phyloP scores from a whole-genome alignment of 2,113 vertebrate genomes.

The Phaethon lepturus region DNA sequence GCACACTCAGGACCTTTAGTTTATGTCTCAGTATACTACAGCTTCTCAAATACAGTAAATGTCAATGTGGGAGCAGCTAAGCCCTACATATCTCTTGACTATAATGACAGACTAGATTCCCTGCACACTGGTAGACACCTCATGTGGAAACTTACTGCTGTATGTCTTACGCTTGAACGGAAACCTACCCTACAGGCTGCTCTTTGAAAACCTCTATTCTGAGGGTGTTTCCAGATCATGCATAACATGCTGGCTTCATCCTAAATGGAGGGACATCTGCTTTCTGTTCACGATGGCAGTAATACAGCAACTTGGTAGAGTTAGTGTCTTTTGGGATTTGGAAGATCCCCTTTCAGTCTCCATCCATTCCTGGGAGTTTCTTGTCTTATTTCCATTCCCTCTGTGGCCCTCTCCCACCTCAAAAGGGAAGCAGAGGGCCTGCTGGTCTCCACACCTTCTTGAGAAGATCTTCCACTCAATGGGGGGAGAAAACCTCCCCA shows the following conservation, averaged over 20 bases:
- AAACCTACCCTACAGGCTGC: background rate
- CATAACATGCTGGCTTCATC: background rate
- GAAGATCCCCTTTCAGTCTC: background rate
- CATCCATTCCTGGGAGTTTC: background rate
- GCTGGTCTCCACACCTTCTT: background rate
- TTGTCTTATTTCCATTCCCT: background rate
- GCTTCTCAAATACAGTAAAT: background rate
- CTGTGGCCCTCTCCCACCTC: background rate
- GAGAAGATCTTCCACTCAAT: background rate
- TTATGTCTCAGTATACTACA: background rate
- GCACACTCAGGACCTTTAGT: background rate
- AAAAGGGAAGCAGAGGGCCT: background rate
- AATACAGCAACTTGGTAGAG: background rate
- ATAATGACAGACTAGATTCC: background rate
- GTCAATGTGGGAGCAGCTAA: background rate
- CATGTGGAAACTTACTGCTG: background rate
- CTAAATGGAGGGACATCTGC: background rate
- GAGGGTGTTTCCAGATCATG: background rate
- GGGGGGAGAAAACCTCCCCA: accelerated
- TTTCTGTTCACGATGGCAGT: background rate
- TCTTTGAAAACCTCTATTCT: background rate
- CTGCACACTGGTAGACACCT: background rate
- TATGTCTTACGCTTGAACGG: background rate
- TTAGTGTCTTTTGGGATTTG: background rate
- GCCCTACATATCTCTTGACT: background rate